Evolutionary conservation across 2,797 vertebrate species (phyloP), one percentile per base, ranked within the genome.

Genomic region (Malacoctenus gilli): DNA sequence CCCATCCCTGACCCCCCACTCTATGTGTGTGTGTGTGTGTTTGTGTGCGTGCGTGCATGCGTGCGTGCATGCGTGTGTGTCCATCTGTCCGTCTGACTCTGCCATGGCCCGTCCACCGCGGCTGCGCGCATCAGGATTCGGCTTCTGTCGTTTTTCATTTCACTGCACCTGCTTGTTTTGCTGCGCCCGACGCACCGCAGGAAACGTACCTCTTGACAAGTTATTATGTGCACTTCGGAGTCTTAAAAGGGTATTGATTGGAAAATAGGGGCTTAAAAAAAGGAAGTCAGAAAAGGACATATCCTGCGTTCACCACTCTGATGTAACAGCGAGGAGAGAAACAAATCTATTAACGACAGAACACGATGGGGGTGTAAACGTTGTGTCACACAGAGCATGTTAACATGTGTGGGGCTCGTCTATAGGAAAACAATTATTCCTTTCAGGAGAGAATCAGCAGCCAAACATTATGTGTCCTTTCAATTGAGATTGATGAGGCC

Each of bases 101-200:
- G 59, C 68, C 44, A 38, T 59, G 58, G 53, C 34, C 44, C 37
- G 48, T 59, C 39, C 67, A 44, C 21, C 44, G n/a, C n/a, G 48
- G 57, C 68, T 66, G 18, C 51, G 60, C 31, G 34, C 35, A 64
- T 63, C 72, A 75, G 60, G 52, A 80, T 62, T 69, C 60, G 53
- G 23, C 35, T 12, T 1, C 37, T 35, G 34, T 60, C 25, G 22
- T 31, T 36, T 38, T 56, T 57, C 19, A 43, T 51, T 44, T 36
- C 49, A 32, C 30, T 37, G n/a, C 58, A n/a, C 64, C 48, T n/a
- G 1, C 19, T 35, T 10, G 11, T 67, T 53, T 66, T 30, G 20
- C 44, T 66, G 14, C 37, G 8, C 21, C 25, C 32, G 54, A 31
- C 42, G 48, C 35, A 39, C 10, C 3, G 21, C 36, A 47, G 22